phyloP scores from a whole-genome alignment of 1,140 invertebrate species.

The Bombus fervidus region DNA sequence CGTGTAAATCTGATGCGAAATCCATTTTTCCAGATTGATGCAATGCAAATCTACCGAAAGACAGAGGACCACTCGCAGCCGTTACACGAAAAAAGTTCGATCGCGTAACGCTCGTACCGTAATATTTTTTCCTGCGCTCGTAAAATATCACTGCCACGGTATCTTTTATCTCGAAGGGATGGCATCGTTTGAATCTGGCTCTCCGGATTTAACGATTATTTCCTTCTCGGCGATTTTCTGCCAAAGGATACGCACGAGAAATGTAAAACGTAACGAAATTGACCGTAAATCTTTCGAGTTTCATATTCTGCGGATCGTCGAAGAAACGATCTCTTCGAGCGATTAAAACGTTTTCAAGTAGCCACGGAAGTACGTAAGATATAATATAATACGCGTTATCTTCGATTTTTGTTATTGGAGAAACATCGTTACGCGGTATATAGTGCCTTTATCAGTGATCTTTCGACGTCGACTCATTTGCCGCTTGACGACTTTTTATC shows the following conservation, averaged over 20 bases:
- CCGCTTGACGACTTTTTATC: background rate
- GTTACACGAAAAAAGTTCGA: background rate
- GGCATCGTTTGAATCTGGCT: background rate
- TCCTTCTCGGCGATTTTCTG: background rate
- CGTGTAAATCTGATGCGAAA: slow-evolving; percentile 20
- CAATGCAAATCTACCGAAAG: background rate
- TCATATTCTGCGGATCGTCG: background rate
- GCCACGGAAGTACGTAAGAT: too few species aligned
- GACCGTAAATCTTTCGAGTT: background rate
- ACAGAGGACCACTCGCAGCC: background rate
- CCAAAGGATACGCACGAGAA: background rate
- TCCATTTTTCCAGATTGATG: slow-evolving; percentile 32
- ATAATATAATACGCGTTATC: too few species aligned
- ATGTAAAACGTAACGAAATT: background rate
- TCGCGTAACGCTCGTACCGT: background rate
- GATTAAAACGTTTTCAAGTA: too few species aligned
- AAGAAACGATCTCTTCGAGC: background rate
- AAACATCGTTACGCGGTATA: background rate
- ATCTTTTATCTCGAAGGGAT: background rate
- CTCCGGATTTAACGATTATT: slow-evolving; percentile 11
- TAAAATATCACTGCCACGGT: background rate
- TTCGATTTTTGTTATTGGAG: too few species aligned
- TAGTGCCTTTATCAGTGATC: background rate
- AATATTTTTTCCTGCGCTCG: background rate
- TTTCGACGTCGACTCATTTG: background rate